These are phyloP conservation scores for Phyllopteryx taeniolatus DNA, from an alignment of 2,113 vertebrate genomes.

Conservation along the genomic window DNA sequence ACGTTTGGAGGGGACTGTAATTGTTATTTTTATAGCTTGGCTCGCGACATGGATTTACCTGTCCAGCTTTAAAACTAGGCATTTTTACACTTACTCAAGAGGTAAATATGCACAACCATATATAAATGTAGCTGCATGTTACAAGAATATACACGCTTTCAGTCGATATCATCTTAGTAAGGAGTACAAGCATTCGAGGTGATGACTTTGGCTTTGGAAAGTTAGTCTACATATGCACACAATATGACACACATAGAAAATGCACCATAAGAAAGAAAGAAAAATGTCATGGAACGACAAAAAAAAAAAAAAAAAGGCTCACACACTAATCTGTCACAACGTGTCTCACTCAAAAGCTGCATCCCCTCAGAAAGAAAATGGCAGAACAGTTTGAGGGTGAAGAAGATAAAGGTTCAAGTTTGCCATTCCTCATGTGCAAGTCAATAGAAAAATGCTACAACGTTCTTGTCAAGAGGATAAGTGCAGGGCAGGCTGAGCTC, in stretches of 20 bases:
- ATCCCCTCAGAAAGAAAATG: slow-evolving; percentile 23
- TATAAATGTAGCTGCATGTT: slow-evolving; percentile 73
- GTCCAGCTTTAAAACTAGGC: slow-evolving; percentile 62
- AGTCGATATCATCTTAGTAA: slow-evolving; percentile 67
- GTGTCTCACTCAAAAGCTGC: slow-evolving; percentile 35
- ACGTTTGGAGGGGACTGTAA: not conserved
- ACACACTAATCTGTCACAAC: slow-evolving; percentile 45
- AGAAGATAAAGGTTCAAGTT: slow-evolving; percentile 66
- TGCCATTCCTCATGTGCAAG: slow-evolving; percentile 75
- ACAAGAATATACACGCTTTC: slow-evolving; percentile 77
- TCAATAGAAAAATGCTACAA: slow-evolving; percentile 77
- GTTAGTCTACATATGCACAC: slow-evolving; percentile 72
- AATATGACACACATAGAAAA: slow-evolving; percentile 58
- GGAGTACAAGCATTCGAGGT: slow-evolving; percentile 74
- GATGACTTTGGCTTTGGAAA: slow-evolving; percentile 79
- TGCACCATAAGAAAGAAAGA: slow-evolving; percentile 39
- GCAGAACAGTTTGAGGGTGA: slow-evolving; percentile 30
- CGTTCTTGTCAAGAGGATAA: slow-evolving; percentile 54
- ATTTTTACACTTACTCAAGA: slow-evolving; percentile 56
- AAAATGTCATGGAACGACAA: slow-evolving; percentile 21
- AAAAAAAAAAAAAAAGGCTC: slow-evolving; percentile 46
- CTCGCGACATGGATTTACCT: slow-evolving; percentile 51
- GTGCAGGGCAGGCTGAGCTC: slow-evolving; percentile 44
- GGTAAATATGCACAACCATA: slow-evolving; percentile 72
- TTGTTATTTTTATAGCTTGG: slow-evolving; percentile 46